Base-by-base conservation (phyloP, 2,888 invertebrate species). In the Eretmocerus hayati region DNA sequence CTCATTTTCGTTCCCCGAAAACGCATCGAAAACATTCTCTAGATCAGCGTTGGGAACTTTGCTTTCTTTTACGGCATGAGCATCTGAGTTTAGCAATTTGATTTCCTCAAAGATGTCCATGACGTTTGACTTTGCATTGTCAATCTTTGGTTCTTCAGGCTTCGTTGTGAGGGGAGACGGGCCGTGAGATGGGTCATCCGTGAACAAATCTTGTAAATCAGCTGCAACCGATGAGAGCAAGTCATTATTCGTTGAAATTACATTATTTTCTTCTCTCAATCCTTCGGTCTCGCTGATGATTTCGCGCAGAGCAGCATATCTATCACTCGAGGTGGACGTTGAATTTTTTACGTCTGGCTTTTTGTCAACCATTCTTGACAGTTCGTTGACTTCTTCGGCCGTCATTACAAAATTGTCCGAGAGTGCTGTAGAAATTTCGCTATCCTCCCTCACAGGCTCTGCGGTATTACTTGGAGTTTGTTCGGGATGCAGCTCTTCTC, bases 271-370 rank as follows among this genome's bases (percentile, higher is more conserved):
- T n/a, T n/a, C n/a, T n/a, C n/a, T n/a, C n/a, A n/a, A n/a, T n/a
- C n/a, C n/a, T 38, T 65, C 65, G 3, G 62, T 59, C 53, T 71
- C 64, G 31, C 66, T 64, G 31, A 86, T 86, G 11, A 84, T 81
- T 63, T 89, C 89, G 1, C 90, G 75, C 42, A 90, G 69, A 0
- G 90, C 90, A 0, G 90, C 90, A 65, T 90, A 90, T 60, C 83
- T 81, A 69, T 89, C 89, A 56, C 76, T 77, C n/a, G 75, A 73
- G 45, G 73, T 73, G 1, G 75, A 74, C 18, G 72, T 68, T 11
- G 74, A 72, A 58, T 71, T 72, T 48, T 77, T 77, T 4, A 60
- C 66, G 54, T 76, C 77, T 0, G 60, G 52, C 21, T 75, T 75
- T 2, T 72, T 67, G 4, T 56, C 58, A 11, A 43, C 23, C 19